A percentile compares a stretch with the other conserved stretches of the same genome.
Evolutionary conservation across 2,797 vertebrate genomes (phyloP).

Genomic region (Geotrypetes seraphini): DNA sequence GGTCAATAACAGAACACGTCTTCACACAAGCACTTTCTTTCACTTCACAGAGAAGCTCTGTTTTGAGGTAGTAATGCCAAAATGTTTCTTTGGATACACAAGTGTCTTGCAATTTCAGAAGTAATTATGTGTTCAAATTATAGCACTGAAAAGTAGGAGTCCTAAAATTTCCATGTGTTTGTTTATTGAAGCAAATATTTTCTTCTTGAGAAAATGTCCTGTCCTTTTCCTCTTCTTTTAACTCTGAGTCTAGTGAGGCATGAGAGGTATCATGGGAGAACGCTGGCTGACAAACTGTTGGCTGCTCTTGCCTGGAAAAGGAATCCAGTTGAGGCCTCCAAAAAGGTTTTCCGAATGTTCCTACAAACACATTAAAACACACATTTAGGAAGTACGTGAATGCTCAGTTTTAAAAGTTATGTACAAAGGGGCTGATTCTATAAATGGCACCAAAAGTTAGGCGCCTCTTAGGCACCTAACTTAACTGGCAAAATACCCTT

Average conservation of each 20-base stretch:
- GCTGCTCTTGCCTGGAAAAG: slow-evolving; percentile 36
- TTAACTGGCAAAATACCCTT: too few species aligned
- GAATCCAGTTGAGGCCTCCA: slow-evolving; percentile 69
- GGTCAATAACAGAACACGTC: too few species aligned
- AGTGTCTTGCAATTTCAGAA: slow-evolving; percentile 7
- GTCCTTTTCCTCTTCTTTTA: slow-evolving; percentile 49
- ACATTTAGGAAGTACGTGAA: too few species aligned
- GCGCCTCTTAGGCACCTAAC: too few species aligned
- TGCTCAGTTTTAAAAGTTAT: too few species aligned
- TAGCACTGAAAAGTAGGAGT: slow-evolving; percentile 49
- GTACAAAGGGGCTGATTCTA: too few species aligned
- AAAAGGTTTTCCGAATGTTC: slow-evolving; percentile 86
- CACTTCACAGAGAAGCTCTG: too few species aligned
- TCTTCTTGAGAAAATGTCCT: slow-evolving; percentile 43
- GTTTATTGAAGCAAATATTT: slow-evolving; percentile 48
- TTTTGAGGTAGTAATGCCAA: slow-evolving; percentile 80
- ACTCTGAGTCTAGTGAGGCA: slow-evolving; percentile 50
- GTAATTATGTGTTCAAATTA: slow-evolving; percentile 60
- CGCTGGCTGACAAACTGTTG: slow-evolving; percentile 41
- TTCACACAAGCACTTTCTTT: too few species aligned
- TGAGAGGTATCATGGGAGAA: slow-evolving; percentile 49
- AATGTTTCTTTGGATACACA: slow-evolving; percentile 33
- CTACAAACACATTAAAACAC: slow-evolving; percentile 45
- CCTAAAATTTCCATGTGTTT: slow-evolving; percentile 55
- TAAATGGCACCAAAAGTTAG: too few species aligned